Evolutionary conservation across 2,888 invertebrate genomes (phyloP).

Genomic region (Microctonus brassicae): DNA sequence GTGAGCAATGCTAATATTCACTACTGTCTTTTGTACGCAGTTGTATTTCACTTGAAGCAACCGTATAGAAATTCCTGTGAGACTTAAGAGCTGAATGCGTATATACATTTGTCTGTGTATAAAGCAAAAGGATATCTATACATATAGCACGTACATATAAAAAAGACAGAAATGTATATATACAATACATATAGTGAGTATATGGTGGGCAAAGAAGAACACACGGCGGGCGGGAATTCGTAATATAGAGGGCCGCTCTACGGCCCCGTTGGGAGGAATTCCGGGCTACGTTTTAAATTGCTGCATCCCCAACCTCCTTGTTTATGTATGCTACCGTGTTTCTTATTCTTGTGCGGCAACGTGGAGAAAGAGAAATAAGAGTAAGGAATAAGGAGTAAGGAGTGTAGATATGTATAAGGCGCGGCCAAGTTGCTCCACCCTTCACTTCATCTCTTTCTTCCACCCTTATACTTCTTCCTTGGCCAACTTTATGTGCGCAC

Average conservation of each 20-base stretch:
- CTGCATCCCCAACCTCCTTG: conserved; percentile 70
- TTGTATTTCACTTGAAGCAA: conserved; percentile 34
- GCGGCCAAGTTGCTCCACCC: conserved; percentile 21
- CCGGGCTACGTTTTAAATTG: conserved; percentile 71
- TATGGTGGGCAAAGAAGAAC: conserved; percentile 37
- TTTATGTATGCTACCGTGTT: conserved; percentile 69
- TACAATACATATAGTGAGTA: conserved; percentile 30
- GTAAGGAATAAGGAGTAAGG: conserved; percentile 33
- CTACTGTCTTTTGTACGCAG: conserved; percentile 22
- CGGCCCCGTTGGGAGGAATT: conserved; percentile 70
- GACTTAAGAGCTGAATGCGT: conserved; percentile 4
- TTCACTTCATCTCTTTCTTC: conserved; percentile 49
- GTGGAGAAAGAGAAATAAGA: conserved; percentile 15
- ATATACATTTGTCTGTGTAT: neutral
- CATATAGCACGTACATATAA: no score
- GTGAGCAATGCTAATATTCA: conserved; percentile 30
- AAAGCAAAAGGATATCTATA: conserved; percentile 21
- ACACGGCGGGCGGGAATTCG: conserved; percentile 63
- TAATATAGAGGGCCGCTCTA: conserved; percentile 69
- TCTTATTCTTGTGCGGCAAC: conserved; percentile 68
- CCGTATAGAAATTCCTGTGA: conserved; percentile 31
- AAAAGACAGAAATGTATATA: conserved; percentile 11
- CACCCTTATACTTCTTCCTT: conserved; percentile 18
- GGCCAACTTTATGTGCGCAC: conserved; percentile 67
- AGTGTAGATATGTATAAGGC: conserved; percentile 37